Conservation (phyloP, 2,797 vertebrate species). For the Gymnopithys bicolor region DNA sequence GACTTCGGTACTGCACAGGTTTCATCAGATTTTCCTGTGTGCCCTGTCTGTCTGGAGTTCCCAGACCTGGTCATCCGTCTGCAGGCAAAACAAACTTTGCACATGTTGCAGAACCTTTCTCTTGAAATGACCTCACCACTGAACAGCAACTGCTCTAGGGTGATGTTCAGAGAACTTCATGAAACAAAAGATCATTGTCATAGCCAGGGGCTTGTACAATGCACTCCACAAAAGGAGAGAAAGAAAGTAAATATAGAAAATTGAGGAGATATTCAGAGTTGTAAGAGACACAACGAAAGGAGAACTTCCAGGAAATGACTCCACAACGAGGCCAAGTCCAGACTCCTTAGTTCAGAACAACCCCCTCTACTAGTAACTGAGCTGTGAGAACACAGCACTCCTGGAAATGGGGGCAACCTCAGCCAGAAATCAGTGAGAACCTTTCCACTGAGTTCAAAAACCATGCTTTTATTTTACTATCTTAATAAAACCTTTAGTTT, state of each 20-base stretch:
- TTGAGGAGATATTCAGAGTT: conserved; percentile 19
- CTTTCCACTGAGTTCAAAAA: background rate
- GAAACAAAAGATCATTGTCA: conserved; percentile 46
- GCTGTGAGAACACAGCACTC: background rate
- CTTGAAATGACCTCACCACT: background rate
- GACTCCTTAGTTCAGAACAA: background rate
- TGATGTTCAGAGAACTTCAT: conserved; percentile 41
- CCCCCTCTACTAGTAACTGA: background rate
- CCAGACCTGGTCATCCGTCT: background rate
- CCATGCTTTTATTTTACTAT: background rate
- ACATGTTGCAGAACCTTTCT: background rate
- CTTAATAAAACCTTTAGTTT: background rate
- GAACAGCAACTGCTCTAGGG: background rate
- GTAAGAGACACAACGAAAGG: conserved; percentile 32
- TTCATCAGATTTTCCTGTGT: background rate
- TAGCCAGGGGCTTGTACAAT: conserved; percentile 8
- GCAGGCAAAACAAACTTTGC: background rate
- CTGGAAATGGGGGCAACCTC: background rate
- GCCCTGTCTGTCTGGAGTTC: background rate
- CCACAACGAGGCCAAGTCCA: conserved; percentile 15
- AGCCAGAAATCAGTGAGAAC: background rate
- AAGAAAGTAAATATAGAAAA: conserved; percentile 59
- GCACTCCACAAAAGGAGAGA: conserved; percentile 20
- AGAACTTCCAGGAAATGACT: conserved; percentile 53
- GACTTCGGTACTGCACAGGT: background rate